These are phyloP conservation scores for Parapsyche elsis DNA, from an alignment of 1,140 invertebrate genomes.

Conservation along the genomic window DNA sequence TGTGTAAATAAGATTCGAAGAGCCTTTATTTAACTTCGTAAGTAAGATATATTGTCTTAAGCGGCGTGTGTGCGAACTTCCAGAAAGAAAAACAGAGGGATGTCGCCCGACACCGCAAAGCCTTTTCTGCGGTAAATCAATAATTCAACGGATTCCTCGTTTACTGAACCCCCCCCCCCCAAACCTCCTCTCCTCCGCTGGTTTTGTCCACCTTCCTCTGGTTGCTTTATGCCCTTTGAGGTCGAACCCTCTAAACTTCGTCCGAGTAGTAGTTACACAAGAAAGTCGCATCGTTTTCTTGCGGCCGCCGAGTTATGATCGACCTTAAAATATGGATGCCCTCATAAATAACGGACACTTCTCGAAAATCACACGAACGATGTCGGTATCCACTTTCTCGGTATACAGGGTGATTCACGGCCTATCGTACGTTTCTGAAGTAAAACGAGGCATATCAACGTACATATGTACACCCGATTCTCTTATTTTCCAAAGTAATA, in stretches of 20 bases:
- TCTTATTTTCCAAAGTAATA: too few relatives aligned
- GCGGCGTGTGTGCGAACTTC: constrained; percentile 24
- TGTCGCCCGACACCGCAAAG: constrained; percentile 35
- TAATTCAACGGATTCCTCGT: constrained; percentile 38
- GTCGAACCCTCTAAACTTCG: too few relatives aligned
- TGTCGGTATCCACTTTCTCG: not conserved
- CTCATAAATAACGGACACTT: not conserved
- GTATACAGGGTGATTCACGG: not conserved
- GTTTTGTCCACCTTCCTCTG: not conserved
- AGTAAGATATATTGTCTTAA: constrained; percentile 51
- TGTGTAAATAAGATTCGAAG: constrained; percentile 47
- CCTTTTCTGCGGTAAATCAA: constrained; percentile 44
- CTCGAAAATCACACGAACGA: not conserved
- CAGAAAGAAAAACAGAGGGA: constrained; percentile 43
- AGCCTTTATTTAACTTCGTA: constrained; percentile 51
- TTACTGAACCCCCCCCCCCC: not conserved
- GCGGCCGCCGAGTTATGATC: constrained; percentile 8
- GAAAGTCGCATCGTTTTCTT: too few relatives aligned
- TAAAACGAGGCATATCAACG: too few relatives aligned
- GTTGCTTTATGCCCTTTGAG: too few relatives aligned
- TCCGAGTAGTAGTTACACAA: too few relatives aligned
- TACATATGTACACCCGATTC: too few relatives aligned
- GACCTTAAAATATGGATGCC: constrained; percentile 17
- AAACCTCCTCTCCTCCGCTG: not conserved
- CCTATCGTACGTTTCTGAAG: too few relatives aligned